Conservation (phyloP, 1,140 invertebrate species). For the Saxidomus purpurata region DNA sequence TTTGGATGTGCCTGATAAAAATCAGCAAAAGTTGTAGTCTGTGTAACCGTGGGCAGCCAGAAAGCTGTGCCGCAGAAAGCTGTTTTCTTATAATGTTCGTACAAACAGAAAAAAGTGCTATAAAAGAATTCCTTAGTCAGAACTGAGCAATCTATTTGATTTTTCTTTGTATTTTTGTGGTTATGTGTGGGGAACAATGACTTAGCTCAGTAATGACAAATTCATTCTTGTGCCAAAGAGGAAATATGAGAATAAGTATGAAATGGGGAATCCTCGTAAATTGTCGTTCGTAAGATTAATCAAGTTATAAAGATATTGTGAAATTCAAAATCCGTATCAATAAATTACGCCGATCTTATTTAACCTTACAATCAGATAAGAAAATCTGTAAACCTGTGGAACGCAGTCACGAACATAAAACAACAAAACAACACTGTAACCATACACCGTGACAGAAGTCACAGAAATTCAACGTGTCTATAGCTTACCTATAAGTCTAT, state of each 20-base stretch:
- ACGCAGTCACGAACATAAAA: conserved; percentile 5
- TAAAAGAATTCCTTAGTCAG: neutral
- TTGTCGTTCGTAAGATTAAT: neutral
- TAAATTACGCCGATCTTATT: conserved; percentile 42
- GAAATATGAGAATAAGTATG: conserved; percentile 38
- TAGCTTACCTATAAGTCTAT: conserved; percentile 2
- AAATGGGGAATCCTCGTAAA: neutral
- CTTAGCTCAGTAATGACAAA: neutral
- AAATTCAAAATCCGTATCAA: conserved; percentile 46
- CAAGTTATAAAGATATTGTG: conserved; percentile 39
- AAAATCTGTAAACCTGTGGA: conserved; percentile 43
- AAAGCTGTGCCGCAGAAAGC: too few relatives aligned
- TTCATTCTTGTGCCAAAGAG: conserved; percentile 31
- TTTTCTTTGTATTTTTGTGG: too few relatives aligned
- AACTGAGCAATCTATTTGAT: too few relatives aligned
- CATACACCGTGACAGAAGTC: conserved; percentile 38
- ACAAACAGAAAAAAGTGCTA: too few relatives aligned
- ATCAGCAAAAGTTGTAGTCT: neutral
- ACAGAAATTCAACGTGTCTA: neutral
- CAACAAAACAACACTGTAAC: conserved; percentile 29
- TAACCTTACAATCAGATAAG: conserved; percentile 48
- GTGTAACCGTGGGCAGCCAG: too few relatives aligned
- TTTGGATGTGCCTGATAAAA: conserved; percentile 34
- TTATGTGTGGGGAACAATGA: neutral
- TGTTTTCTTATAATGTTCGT: too few relatives aligned